Percentiles rank a stretch among this genome's conserved stretches.
phyloP scores from a whole-genome alignment of 2,888 invertebrate species.

The Bellardia pandia region DNA sequence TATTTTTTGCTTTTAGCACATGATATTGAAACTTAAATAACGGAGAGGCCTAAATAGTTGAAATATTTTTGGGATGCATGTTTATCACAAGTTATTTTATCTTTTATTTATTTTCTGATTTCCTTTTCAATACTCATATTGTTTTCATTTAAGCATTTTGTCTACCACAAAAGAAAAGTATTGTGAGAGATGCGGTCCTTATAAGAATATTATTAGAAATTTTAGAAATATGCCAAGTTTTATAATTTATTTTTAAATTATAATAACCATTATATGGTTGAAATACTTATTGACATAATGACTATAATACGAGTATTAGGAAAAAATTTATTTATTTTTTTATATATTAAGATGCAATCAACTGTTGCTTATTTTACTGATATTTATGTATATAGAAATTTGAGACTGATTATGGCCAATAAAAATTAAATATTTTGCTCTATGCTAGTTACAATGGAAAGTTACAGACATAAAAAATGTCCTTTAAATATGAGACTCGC shows the following conservation, averaged over 20 bases:
- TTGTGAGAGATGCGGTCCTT: slow-evolving; percentile 11
- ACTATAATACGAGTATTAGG: too few relatives aligned
- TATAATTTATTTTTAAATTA: background rate
- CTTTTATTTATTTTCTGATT: slow-evolving; percentile 16
- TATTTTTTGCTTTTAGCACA: slow-evolving; percentile 59
- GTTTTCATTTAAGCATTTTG: slow-evolving; percentile 12
- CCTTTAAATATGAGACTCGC: too few relatives aligned
- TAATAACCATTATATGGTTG: too few relatives aligned
- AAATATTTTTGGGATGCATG: slow-evolving; percentile 67
- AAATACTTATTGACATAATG: too few relatives aligned
- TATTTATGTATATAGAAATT: too few relatives aligned
- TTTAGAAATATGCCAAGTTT: background rate
- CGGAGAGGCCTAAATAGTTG: slow-evolving; percentile 73
- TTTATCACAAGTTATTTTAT: slow-evolving; percentile 61
- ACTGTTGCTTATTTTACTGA: too few relatives aligned
- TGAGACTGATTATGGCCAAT: too few relatives aligned
- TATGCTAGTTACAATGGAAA: too few relatives aligned
- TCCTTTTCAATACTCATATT: slow-evolving; percentile 38
- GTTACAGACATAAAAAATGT: too few relatives aligned
- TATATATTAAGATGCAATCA: too few relatives aligned
- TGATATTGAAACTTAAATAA: slow-evolving; percentile 70
- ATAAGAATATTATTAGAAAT: background rate
- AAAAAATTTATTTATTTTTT: too few relatives aligned
- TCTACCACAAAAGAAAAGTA: slow-evolving; percentile 18
- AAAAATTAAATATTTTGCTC: too few relatives aligned